Evolutionary conservation across 2,888 invertebrate genomes (phyloP).

Genomic region (Mythimna pallens): DNA sequence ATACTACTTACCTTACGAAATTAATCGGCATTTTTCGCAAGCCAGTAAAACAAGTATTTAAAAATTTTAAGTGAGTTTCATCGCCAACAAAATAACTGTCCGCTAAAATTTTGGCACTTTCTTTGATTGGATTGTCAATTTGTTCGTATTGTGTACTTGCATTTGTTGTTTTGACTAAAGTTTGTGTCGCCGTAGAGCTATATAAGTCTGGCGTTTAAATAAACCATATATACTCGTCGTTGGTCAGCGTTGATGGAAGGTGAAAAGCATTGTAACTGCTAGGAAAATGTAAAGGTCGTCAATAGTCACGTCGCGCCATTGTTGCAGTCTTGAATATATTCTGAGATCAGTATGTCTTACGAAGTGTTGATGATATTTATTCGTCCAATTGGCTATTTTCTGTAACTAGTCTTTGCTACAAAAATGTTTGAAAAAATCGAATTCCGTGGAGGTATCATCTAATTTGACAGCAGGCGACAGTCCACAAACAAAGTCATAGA

Average conservation of each 20-base stretch:
- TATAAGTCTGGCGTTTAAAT: constrained; percentile 33
- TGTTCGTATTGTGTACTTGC: constrained; percentile 15
- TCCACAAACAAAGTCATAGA: constrained; percentile 45
- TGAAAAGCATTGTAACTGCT: constrained; percentile 55
- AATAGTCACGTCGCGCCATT: constrained; percentile 42
- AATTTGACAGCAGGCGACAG: constrained; percentile 36
- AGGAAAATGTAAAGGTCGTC: constrained; percentile 44
- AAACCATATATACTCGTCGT: constrained; percentile 30
- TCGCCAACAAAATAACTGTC: constrained; percentile 29
- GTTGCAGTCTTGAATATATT: constrained; percentile 35
- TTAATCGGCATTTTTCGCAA: background rate
- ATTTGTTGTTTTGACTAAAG: constrained; percentile 20
- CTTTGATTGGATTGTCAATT: constrained; percentile 20
- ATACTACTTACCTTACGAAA: background rate
- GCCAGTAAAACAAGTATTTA: background rate
- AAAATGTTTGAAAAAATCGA: constrained; percentile 46
- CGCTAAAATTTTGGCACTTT: constrained; percentile 16
- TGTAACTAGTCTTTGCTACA: constrained; percentile 42
- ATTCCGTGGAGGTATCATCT: constrained; percentile 32
- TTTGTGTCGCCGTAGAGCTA: constrained; percentile 32
- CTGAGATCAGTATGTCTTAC: constrained; percentile 44
- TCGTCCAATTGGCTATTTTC: constrained; percentile 41
- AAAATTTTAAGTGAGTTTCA: background rate
- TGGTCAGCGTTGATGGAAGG: constrained; percentile 17
- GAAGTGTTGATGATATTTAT: constrained; percentile 46